Evolutionary conservation across 2,113 vertebrate species (phyloP).

Genomic region (Paraplagusia blochii): DNA sequence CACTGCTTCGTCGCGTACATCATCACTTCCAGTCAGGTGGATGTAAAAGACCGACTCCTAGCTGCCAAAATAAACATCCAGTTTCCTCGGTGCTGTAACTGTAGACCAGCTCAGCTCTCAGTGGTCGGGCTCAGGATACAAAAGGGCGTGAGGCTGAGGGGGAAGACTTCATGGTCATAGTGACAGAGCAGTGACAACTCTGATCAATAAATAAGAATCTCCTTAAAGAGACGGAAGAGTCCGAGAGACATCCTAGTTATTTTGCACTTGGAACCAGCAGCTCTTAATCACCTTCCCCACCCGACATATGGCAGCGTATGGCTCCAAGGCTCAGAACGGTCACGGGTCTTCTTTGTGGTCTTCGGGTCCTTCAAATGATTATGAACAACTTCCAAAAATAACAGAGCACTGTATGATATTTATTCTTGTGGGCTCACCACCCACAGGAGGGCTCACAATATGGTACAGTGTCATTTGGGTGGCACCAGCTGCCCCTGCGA

Average conservation of each 20-base stretch:
- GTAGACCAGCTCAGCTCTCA: conserved; percentile 37
- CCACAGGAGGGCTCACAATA: too few relatives aligned
- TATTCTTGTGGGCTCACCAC: too few relatives aligned
- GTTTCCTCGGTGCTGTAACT: conserved; percentile 49
- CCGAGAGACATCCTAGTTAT: conserved; percentile 10
- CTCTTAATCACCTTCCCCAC: background rate
- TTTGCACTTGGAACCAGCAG: conserved; percentile 22
- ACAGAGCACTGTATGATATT: background rate
- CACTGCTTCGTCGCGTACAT: conserved; percentile 36
- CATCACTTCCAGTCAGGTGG: conserved; percentile 52
- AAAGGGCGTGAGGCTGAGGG: conserved; percentile 29
- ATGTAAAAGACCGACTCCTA: conserved; percentile 21
- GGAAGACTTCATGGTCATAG: conserved; percentile 54
- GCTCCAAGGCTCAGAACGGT: too few relatives aligned
- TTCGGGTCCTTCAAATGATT: too few relatives aligned
- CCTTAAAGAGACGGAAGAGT: background rate
- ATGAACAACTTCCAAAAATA: too few relatives aligned
- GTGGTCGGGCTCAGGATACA: conserved; percentile 26
- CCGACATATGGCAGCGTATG: too few relatives aligned
- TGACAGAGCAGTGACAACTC: conserved; percentile 41
- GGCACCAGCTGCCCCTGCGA: too few relatives aligned
- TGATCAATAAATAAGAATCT: conserved; percentile 33
- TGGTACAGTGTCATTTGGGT: too few relatives aligned
- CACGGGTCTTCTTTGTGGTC: too few relatives aligned
- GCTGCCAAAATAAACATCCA: conserved; percentile 52